Conservation (phyloP, 1,140 invertebrate genomes). For the Muscidifurax raptorellus region DNA sequence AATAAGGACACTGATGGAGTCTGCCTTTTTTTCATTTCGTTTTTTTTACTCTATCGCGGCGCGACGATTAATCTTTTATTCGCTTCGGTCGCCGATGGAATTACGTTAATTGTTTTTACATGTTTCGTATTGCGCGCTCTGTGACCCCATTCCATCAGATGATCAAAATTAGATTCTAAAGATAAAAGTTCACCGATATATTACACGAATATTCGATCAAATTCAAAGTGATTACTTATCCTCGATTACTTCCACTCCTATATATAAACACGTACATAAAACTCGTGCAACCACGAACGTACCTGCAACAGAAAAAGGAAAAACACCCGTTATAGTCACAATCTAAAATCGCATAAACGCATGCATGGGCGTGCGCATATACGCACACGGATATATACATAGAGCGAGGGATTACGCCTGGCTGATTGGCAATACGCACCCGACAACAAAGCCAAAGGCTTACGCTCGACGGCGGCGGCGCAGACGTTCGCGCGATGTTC, state of each 20-base stretch:
- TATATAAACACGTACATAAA: too few relatives aligned
- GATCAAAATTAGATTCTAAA: neutral
- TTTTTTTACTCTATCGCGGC: neutral
- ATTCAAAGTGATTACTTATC: slow-evolving; percentile 5
- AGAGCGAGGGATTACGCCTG: slow-evolving; percentile 53
- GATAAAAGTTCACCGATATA: neutral
- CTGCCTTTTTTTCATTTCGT: too few relatives aligned
- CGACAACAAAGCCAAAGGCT: slow-evolving; percentile 57
- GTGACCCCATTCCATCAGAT: neutral
- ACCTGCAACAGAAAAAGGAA: slow-evolving; percentile 39
- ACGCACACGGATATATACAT: neutral
- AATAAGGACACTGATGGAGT: neutral
- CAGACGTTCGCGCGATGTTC: neutral
- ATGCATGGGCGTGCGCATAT: neutral
- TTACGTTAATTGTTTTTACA: slow-evolving; percentile 4
- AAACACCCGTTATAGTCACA: too few relatives aligned
- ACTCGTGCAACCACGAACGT: too few relatives aligned
- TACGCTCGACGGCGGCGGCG: slow-evolving; percentile 10
- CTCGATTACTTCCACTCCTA: neutral
- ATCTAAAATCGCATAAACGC: too few relatives aligned
- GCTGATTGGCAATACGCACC: slow-evolving; percentile 59
- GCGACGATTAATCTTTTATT: neutral
- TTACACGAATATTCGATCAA: too few relatives aligned
- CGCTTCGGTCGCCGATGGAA: neutral
- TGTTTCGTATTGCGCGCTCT: neutral